These are phyloP conservation scores for Orchestia grillus DNA, from an alignment of 1,140 invertebrate genomes.

Conservation along the genomic window DNA sequence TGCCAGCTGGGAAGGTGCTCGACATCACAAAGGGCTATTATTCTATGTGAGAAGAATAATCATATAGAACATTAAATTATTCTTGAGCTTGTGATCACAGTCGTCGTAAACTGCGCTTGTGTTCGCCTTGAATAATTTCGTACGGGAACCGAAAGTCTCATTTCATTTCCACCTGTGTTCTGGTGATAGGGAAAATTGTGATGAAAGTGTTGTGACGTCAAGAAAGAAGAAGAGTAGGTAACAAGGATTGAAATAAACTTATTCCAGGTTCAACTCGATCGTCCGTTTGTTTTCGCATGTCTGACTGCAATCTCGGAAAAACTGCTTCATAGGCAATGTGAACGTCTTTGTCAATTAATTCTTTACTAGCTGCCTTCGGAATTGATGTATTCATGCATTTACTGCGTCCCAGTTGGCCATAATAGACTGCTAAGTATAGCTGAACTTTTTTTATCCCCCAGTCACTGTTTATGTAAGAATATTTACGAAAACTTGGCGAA, in stretches of 20 bases:
- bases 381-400: neutral
- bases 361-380: neutral
- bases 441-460: neutral
- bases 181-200: neutral
- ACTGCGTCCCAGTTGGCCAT: conserved; percentile 44
- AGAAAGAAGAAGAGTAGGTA: neutral
- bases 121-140: neutral
- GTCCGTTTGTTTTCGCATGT: neutral
- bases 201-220: neutral
- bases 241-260: neutral
- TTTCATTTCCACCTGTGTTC: neutral
- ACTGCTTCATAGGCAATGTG: neutral
- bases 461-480: neutral
- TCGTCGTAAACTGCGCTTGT: neutral
- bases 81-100: neutral
- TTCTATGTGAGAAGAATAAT: neutral
- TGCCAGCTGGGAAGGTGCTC: neutral
- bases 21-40: neutral
- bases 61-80: neutral
- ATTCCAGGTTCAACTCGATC: neutral
- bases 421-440: conserved; percentile 35
- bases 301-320: neutral
- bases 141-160: neutral
- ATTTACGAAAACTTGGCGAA: neutral
- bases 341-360: neutral